Percentiles rank a stretch among this genome's conserved stretches.
phyloP scores from a whole-genome alignment of 2,888 invertebrate species.

The Smittia aterrima region DNA sequence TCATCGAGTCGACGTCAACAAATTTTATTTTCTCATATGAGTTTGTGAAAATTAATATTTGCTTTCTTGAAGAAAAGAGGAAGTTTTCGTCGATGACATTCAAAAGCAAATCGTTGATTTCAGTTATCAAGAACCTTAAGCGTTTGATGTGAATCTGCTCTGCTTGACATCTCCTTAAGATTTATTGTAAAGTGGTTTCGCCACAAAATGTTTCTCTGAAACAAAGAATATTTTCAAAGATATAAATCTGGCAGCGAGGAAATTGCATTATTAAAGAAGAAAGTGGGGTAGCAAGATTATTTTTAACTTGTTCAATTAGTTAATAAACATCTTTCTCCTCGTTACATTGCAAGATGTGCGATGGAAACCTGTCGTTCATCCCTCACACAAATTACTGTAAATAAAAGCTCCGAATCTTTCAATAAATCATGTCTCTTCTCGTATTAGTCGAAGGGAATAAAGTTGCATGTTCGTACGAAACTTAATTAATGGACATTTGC shows the following conservation, averaged over 20 bases:
- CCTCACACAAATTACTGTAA: neutral
- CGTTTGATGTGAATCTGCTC: neutral
- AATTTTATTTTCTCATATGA: slow-evolving; percentile 12
- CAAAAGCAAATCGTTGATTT: neutral
- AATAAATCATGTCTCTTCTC: neutral
- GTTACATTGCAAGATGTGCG: neutral
- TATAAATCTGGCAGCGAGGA: neutral
- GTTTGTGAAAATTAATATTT: slow-evolving; percentile 15
- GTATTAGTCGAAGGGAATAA: neutral
- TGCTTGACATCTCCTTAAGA: neutral
- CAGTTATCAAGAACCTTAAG: neutral
- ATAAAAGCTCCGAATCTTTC: neutral
- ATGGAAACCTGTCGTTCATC: neutral
- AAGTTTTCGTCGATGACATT: neutral
- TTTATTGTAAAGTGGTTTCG: too few species aligned
- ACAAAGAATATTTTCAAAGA: neutral
- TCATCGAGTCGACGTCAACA: slow-evolving; percentile 25
- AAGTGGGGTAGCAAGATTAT: too few species aligned
- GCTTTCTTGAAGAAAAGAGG: neutral
- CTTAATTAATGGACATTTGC: slow-evolving; percentile 1
- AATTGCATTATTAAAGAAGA: neutral
- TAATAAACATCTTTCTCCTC: too few species aligned
- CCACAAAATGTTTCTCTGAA: too few species aligned
- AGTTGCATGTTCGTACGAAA: neutral
- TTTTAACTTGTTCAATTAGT: neutral